These are phyloP conservation scores for Ceratosolen fusciceps DNA, from an alignment of 1,140 invertebrate genomes.

Conservation along the genomic window DNA sequence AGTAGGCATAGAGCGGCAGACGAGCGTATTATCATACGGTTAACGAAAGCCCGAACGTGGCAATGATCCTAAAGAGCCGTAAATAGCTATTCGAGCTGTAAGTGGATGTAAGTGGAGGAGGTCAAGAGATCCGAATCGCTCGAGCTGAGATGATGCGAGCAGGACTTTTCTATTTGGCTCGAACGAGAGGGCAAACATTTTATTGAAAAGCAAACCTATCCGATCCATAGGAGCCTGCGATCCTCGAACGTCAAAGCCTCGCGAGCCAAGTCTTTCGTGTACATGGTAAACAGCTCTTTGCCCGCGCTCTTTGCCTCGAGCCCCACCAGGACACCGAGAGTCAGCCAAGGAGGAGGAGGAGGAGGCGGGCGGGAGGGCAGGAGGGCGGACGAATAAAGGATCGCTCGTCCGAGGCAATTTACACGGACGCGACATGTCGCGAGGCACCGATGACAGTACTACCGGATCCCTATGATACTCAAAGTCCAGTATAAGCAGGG, in stretches of 20 bases:
- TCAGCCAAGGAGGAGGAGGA: not conserved
- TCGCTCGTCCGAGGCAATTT: constrained; percentile 33
- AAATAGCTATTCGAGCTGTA: too few species aligned
- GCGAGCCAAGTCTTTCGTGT: not conserved
- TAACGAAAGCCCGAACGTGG: too few species aligned
- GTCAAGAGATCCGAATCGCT: too few species aligned
- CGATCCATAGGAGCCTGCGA: not conserved
- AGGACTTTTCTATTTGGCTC: not conserved
- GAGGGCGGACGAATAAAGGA: not conserved
- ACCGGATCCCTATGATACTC: too few species aligned
- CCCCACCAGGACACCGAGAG: not conserved
- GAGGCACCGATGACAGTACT: constrained; percentile 33
- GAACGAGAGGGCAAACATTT: not conserved
- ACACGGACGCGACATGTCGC: constrained; percentile 49
- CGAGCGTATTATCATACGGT: too few species aligned
- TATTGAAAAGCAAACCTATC: not conserved
- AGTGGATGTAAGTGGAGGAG: too few species aligned
- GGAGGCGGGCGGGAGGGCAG: not conserved
- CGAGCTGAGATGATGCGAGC: too few species aligned
- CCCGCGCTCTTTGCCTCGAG: not conserved
- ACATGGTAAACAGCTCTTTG: not conserved
- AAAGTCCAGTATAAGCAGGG: not conserved
- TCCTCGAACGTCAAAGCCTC: not conserved
- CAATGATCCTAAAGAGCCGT: too few species aligned
- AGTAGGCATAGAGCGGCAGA: too few species aligned